Base-by-base conservation (phyloP, 2,888 invertebrate species). In the Pseudococcus longispinus region DNA sequence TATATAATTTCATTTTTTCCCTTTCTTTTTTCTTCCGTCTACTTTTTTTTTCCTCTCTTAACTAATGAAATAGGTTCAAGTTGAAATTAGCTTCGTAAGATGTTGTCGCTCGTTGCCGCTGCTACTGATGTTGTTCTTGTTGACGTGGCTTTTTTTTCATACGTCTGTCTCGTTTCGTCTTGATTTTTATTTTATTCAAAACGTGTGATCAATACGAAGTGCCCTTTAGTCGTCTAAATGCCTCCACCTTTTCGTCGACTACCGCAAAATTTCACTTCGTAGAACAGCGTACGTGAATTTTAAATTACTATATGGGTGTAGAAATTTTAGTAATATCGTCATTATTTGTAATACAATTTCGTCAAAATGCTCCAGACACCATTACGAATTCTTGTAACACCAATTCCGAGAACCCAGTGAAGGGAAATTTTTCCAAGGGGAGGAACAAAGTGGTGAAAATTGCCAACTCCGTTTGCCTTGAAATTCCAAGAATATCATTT, bases 61-160 rank as follows among this genome's bases (percentile, higher is more conserved):
- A 42, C 77, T 80, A 80, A 80, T 80, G 77, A 80, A 80, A 80
- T 80, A 80, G 77, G 42, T 80, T 80, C 13, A 20, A 42, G 32
- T 80, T 37, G 77, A 42, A 80, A 80, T 80, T 80, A 80, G 77
- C 77, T 80, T 80, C 20, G 77, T 80, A 20, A 80, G 77, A 80
- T 70, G 70, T 29, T 26, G 70, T 13, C 60, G 18, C n/a, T 55
- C 55, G n/a, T 55, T 18, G 55, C 44, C 37, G 9, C 15, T n/a
- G 44, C 13, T 46, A 13, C 13, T 55, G 55, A 20, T 20, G 65
- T 26, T 26, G 65, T 11, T 26, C 26, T 65, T 65, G 65, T 26
- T 26, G 65, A 26, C n/a, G n/a, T 60, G 1, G n/a, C 55, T 60
- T 23, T 65, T 15, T 70, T 29, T 70, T 29, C n/a, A 4, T 18